These are phyloP conservation scores for Tokudaia muenninki DNA, from an alignment of 2,797 vertebrate species.

Conservation along the genomic window DNA sequence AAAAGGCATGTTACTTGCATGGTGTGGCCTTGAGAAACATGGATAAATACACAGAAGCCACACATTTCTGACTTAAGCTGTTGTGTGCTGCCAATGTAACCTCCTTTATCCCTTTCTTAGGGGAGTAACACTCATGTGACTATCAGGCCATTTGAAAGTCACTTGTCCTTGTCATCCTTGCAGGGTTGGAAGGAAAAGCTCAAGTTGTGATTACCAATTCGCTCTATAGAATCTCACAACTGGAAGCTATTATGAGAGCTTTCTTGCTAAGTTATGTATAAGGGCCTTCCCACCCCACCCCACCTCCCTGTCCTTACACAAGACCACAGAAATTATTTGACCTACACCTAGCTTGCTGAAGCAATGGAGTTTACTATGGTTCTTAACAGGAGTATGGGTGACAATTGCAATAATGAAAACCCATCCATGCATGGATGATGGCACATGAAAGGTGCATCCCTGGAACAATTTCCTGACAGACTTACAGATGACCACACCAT, in stretches of 20 bases:
- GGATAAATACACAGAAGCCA: too few species aligned
- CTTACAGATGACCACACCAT: not conserved
- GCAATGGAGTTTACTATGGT: not conserved
- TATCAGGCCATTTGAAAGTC: not conserved
- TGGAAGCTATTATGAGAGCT: not conserved
- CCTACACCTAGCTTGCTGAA: not conserved
- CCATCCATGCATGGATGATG: not conserved
- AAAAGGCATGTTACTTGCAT: too few species aligned
- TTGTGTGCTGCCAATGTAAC: not conserved
- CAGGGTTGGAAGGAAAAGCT: not conserved
- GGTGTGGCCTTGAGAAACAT: not conserved
- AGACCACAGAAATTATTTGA: not conserved
- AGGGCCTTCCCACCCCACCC: not conserved
- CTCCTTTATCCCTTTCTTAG: not conserved
- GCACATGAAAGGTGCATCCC: not conserved
- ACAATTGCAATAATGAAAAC: too few species aligned
- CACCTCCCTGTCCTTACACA: too few species aligned
- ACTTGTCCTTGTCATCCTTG: not conserved
- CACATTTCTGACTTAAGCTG: not conserved
- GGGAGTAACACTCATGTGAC: not conserved
- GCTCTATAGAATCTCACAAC: slow-evolving; percentile 4
- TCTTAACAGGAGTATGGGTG: not conserved
- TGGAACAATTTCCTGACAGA: not conserved
- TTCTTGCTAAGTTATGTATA: not conserved
- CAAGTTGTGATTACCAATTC: not conserved